Conservation (phyloP, 2,113 vertebrate genomes). For the Crocuta crocuta region DNA sequence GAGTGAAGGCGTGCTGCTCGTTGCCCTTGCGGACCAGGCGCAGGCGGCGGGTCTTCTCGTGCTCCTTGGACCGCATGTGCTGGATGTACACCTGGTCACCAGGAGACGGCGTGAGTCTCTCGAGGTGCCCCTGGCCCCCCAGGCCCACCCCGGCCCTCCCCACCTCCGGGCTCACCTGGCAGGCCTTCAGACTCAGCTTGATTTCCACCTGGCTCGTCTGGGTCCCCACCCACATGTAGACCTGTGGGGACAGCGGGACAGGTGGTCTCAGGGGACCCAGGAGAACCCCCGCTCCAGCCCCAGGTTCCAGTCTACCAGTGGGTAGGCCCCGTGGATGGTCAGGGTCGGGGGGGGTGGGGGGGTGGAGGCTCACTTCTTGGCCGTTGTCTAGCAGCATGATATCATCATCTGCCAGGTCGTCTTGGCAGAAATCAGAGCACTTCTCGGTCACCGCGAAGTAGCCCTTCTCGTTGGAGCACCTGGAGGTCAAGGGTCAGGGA, state of each 20-base stretch:
- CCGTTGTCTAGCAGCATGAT: constrained; percentile 99
- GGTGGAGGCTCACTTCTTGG: constrained; percentile 88
- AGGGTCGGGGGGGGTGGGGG: background rate
- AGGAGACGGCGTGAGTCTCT: rapidly evolving
- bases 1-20: constrained; percentile 95
- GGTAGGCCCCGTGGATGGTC: rapidly evolving
- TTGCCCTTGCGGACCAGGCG: constrained; percentile 98
- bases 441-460: constrained; percentile 98
- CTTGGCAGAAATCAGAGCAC: constrained; percentile 98
- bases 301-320: too few species aligned
- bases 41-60: constrained; percentile 91
- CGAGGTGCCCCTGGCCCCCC: rapidly evolving
- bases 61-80: constrained; percentile 95
- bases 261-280: too few species aligned
- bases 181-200: constrained; percentile 97
- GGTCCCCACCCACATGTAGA: constrained; percentile 99
- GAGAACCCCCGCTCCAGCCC: background rate
- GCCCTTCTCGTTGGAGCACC: constrained; percentile 98
- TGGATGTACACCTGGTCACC: constrained; percentile 96
- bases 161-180: constrained; percentile 89
- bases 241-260: constrained; percentile 83
- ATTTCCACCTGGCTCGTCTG: constrained; percentile 99
- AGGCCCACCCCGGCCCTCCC: rapidly evolving
- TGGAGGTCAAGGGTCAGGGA: constrained; percentile 71
- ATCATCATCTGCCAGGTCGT: constrained; percentile 97